These are phyloP conservation scores for Chelon auratus DNA, from an alignment of 2,797 vertebrate species.

Conservation along the genomic window DNA sequence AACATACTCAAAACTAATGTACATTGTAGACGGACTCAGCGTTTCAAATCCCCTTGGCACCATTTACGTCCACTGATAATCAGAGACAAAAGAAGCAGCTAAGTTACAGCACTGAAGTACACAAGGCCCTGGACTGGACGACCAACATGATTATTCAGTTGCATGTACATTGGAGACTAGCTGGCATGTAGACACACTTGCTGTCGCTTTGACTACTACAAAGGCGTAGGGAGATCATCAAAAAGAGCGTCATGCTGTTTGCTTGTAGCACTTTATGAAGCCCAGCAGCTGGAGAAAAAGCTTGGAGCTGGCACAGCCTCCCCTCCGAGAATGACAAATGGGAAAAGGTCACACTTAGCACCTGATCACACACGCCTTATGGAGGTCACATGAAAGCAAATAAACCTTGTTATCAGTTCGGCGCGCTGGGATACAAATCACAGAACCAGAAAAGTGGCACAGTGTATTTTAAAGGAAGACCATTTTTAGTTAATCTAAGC, in stretches of 20 bases:
- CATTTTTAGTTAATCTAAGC: conserved; percentile 6
- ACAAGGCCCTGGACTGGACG: conserved; percentile 66
- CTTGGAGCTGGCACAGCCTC: conserved; percentile 33
- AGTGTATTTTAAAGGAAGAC: background rate
- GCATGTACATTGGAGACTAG: conserved; percentile 79
- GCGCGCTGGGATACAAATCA: conserved; percentile 38
- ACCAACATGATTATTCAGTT: conserved; percentile 79
- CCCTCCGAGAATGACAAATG: conserved; percentile 52
- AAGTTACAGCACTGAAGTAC: conserved; percentile 55
- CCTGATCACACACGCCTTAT: conserved; percentile 49
- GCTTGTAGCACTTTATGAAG: conserved; percentile 62
- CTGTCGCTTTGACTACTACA: conserved; percentile 63
- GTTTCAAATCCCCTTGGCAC: conserved; percentile 57
- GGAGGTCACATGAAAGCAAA: conserved; percentile 46
- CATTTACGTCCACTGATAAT: conserved; percentile 48
- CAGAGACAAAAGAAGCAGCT: conserved; percentile 32
- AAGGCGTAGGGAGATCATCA: conserved; percentile 71
- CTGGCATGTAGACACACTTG: conserved; percentile 58
- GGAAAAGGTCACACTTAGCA: conserved; percentile 63
- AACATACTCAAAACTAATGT: conserved; percentile 63
- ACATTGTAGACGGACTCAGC: conserved; percentile 64
- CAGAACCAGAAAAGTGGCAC: background rate
- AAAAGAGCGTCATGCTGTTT: conserved; percentile 72
- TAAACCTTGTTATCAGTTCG: conserved; percentile 34
- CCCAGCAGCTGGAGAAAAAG: conserved; percentile 64